These are phyloP conservation scores for Dasyurus viverrinus DNA, from an alignment of 2,113 vertebrate species.

Conservation along the genomic window DNA sequence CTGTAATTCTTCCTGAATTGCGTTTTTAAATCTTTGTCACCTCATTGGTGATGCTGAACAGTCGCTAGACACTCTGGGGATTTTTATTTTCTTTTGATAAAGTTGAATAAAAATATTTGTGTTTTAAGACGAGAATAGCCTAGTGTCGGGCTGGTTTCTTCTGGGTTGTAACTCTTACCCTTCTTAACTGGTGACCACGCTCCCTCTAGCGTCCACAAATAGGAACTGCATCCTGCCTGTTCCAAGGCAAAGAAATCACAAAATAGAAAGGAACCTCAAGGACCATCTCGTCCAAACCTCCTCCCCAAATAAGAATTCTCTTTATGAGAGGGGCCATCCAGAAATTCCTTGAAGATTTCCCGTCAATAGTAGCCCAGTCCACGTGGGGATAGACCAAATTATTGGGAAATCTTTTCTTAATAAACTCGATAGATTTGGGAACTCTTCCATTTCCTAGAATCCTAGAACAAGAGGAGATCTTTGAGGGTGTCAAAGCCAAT, in stretches of 20 bases:
- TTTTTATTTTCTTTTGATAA: conserved; percentile 42
- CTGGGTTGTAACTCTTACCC: conserved; percentile 15
- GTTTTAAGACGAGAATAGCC: conserved; percentile 43
- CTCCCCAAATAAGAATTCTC: neutral
- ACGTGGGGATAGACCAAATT: neutral
- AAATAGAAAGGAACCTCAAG: neutral
- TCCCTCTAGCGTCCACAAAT: neutral
- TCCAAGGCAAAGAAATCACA: neutral
- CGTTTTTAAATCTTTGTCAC: neutral
- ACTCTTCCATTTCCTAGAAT: neutral
- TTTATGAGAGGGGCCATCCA: neutral
- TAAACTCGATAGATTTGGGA: neutral
- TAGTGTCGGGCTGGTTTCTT: neutral
- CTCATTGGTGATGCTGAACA: conserved; percentile 27
- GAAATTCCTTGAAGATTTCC: neutral
- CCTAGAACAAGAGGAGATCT: neutral
- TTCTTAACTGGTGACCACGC: conserved; percentile 21
- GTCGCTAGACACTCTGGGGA: conserved; percentile 1
- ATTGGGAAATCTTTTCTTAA: neutral
- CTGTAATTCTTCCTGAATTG: conserved; percentile 1
- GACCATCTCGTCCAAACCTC: neutral
- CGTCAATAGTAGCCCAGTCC: no score
- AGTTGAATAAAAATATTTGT: conserved; percentile 9
- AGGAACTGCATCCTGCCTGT: neutral
- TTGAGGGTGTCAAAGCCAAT: neutral